Evolutionary conservation across 2,113 vertebrate genomes (phyloP), one percentile per base, ranked within the genome.

Genomic region (Oceanites oceanicus): DNA sequence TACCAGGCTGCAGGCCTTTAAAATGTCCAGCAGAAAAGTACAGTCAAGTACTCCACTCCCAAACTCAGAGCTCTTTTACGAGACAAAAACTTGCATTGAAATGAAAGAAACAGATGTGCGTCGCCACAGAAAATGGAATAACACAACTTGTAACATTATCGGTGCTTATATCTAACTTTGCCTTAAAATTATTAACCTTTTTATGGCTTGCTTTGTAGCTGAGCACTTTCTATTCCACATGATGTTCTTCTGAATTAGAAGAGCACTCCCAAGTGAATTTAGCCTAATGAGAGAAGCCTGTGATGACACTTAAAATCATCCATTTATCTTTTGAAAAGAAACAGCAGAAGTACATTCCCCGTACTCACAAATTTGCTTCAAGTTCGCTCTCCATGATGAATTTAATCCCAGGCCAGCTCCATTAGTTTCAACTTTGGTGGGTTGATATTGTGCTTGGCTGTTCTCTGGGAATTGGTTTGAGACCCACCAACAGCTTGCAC

Each of bases 181-280:
- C 44, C 70, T 72, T 61, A 58, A 92, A 89, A 81, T 42, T 68
- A 89, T 86, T 94, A 78, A 81, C 65, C 49, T 91, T 61, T 95
- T 77, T 17, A 84, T 19, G 75, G 76, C 49, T 56, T 26, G 22
- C 44, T 79, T 71, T 81, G 36, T 75, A 67, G 52, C 83, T 75
- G 80, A 94, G 70, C 61, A 61, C 67, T 95, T 94, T 72, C 76
- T 72, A 13, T 40, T 68, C 79, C 65, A 78, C 56, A 7, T 13
- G 3, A 87, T 13, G 25, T 53, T 65, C 66, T 75, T 56, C 30
- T 45, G 49, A 88, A 74, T 1, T 1, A 80, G 62, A 86, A 84
- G 72, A 95, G 42, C 65, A 78, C 65, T 74, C 86, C 40, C 55
- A 38, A 84, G 67, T 32, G 65, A 89, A 78, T 94, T 93, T 16